phyloP scores from a whole-genome alignment of 92 coral and sea anemone genomes.

The Chrysogorgia sp. region DNA sequence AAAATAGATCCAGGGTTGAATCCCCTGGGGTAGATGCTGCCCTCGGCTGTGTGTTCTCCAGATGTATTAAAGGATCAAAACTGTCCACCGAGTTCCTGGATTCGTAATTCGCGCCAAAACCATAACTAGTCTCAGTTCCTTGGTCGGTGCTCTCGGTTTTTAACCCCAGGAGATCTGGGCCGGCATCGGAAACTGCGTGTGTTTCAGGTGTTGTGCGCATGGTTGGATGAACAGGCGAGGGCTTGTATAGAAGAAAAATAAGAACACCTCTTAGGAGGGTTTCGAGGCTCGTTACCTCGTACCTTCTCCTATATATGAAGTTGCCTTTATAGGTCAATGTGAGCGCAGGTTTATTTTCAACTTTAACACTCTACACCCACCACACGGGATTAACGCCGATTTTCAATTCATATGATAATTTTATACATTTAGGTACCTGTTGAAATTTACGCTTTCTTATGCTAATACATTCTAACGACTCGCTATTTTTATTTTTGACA shows the following conservation, averaged over 20 bases:
- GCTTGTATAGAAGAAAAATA: not conserved
- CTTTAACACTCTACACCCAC: no score
- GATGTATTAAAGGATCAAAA: not conserved
- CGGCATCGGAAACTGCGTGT: not conserved
- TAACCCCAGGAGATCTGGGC: not conserved
- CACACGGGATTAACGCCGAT: no score
- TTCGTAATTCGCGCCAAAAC: not conserved
- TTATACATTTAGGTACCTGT: no score
- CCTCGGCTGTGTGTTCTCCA: not conserved
- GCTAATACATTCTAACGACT: no score
- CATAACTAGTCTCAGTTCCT: constrained; percentile 22
- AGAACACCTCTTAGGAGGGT: no score
- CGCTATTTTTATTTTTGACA: no score
- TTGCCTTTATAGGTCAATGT: no score
- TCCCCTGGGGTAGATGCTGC: not conserved
- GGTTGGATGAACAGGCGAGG: not conserved
- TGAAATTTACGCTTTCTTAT: no score
- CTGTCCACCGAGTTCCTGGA: not conserved
- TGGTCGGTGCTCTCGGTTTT: not conserved
- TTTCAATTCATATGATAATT: no score
- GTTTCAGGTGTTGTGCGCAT: not conserved
- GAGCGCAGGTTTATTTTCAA: no score
- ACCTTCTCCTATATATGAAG: no score
- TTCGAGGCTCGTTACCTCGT: no score
- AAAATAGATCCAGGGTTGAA: not conserved